Conservation (phyloP, 92 coral and sea anemone species). For the Zoanthus sociatus region DNA sequence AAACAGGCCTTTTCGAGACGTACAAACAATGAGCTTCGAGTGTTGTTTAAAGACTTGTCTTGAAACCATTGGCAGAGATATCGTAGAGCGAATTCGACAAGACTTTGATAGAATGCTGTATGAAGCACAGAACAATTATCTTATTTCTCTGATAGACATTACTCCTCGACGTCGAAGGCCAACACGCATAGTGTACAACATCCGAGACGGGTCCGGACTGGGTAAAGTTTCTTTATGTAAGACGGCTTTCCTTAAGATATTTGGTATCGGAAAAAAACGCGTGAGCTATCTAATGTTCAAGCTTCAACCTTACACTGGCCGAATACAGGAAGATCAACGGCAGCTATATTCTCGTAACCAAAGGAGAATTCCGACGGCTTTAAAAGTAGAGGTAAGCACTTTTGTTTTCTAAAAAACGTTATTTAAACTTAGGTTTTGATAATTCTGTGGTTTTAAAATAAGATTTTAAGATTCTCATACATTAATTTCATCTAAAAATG, state of each 20-base stretch:
- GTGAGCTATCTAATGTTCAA: conserved; percentile 18
- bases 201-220: conserved; percentile 52
- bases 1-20: conserved; percentile 41
- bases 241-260: conserved; percentile 51
- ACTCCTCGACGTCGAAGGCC: conserved; percentile 16
- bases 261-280: conserved; percentile 51
- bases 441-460: neutral
- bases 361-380: conserved; percentile 24
- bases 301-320: conserved; percentile 39
- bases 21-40: conserved; percentile 33
- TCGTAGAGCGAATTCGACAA: conserved; percentile 30
- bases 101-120: conserved; percentile 54
- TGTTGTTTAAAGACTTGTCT: conserved; percentile 57
- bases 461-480: neutral
- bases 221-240: conserved; percentile 47
- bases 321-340: conserved; percentile 45
- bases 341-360: conserved; percentile 17
- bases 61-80: conserved; percentile 27
- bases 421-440: neutral
- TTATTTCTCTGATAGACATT: conserved; percentile 59
- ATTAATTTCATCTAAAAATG: neutral
- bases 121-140: conserved; percentile 43
- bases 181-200: conserved; percentile 34
- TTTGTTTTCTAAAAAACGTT: conserved; percentile 14
- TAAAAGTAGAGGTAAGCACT: conserved; percentile 39